Base-by-base conservation (phyloP, 2,888 invertebrate genomes). In the Chrysotoxum bicinctum region DNA sequence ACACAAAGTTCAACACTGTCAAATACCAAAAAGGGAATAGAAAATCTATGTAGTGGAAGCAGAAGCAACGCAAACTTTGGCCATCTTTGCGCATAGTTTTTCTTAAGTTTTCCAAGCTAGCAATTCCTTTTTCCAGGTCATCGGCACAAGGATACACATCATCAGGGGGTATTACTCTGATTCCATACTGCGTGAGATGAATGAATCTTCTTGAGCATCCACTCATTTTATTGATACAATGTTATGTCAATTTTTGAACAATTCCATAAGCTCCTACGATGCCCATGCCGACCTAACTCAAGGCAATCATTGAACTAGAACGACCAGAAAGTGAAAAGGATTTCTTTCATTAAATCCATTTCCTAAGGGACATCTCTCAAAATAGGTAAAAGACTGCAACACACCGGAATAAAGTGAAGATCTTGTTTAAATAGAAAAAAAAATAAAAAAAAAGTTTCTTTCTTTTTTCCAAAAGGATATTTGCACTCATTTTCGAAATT, bases 401-500 rank as follows among this genome's bases (percentile, higher is more conserved):
- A 19, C 8, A 52, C 60, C 0, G 35, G n/a, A 43, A 43, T 64
- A n/a, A 30, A 32, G 26, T 2, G 16, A 60, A 45, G 26, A 43
- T 19, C 26, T 21, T 54, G 21, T 40, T 62, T 64, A 35, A 78
- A 56, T 56, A 64, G 56, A 68, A 54, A 32, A 14, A 1, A 48
- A 12, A 21, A 16, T 50, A 68, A 54, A 32, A 14, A 1, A 48
- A 12, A 21, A 16, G 12, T 37, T 40, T 16, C 10, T 37, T 32
- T 58, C 30, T 69, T 45, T 64, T 35, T 64, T 75, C 45, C 45
- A 12, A 52, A 78, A 77, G 82, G 62, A 52, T 69, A 54, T 83
- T 78, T 83, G 83, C 78, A 78, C 79, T 69, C 74, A 69, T 74
- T 72, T 66, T 69, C 26, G 64, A 83, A 83, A 83, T 83, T 79